phyloP scores from a whole-genome alignment of 2,113 vertebrate genomes.

The Coturnix japonica region DNA sequence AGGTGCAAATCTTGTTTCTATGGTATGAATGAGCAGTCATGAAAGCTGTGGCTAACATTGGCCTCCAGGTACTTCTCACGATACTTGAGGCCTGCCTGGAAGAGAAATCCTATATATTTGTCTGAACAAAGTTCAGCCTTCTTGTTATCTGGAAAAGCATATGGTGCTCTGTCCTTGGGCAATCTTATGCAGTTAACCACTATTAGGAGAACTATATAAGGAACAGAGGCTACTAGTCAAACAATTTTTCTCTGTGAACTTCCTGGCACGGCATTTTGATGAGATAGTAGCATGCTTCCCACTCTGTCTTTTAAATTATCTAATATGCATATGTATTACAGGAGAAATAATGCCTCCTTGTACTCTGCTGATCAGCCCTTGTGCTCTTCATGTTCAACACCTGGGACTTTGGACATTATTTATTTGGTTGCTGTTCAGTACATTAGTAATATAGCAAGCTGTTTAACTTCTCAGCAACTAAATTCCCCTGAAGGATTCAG shows the following conservation, averaged over 20 bases:
- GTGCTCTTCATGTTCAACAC: conserved; percentile 11
- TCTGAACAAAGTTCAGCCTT: background rate
- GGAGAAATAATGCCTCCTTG: background rate
- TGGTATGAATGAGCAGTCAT: background rate
- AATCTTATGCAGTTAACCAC: background rate
- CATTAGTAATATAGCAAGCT: background rate
- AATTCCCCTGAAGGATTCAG: conserved; percentile 13
- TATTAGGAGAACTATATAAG: background rate
- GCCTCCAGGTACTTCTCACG: background rate
- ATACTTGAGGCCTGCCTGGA: background rate
- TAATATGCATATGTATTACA: background rate
- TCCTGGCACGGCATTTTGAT: background rate
- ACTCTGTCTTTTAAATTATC: conserved; percentile 14
- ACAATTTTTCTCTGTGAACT: background rate
- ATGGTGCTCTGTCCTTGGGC: background rate
- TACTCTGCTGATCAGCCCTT: background rate
- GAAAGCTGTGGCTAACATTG: background rate
- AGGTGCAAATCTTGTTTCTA: background rate
- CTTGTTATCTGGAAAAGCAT: background rate
- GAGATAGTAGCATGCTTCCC: background rate
- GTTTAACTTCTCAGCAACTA: background rate
- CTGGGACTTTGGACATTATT: conserved; percentile 14
- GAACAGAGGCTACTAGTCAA: background rate
- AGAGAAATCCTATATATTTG: background rate
- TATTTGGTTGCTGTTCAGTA: conserved; percentile 27